Percentiles rank a stretch among this genome's conserved stretches.
Evolutionary conservation across 2,113 vertebrate species (phyloP).

Genomic region (Meleagris gallopavo): DNA sequence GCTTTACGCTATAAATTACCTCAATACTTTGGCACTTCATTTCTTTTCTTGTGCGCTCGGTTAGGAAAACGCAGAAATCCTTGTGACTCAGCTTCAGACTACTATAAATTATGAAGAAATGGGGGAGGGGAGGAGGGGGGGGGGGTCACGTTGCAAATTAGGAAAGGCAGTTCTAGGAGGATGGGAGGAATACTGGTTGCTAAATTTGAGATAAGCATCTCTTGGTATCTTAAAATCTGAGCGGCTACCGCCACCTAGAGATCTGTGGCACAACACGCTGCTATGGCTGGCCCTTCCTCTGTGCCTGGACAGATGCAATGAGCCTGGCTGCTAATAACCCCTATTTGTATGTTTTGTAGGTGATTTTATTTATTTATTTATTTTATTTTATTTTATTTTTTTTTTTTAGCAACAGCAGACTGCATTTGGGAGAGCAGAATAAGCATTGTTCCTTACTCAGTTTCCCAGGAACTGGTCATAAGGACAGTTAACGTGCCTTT

Average conservation of each 20-base stretch:
- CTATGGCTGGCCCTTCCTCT: background rate
- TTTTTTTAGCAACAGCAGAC: background rate
- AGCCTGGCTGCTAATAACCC: background rate
- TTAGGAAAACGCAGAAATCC: constrained; percentile 54
- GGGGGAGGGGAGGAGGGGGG: constrained; percentile 42
- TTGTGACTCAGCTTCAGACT: constrained; percentile 62
- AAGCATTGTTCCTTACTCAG: background rate
- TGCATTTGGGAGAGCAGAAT: background rate
- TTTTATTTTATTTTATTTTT: too few species aligned
- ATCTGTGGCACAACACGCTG: background rate
- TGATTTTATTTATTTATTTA: background rate
- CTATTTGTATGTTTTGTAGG: background rate
- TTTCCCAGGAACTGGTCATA: background rate
- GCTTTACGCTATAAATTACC: constrained; percentile 71
- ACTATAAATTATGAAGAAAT: constrained; percentile 70
- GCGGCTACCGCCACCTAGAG: constrained; percentile 74
- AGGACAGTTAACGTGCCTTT: background rate
- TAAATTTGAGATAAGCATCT: constrained; percentile 48
- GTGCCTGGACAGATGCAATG: background rate
- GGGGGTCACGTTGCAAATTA: constrained; percentile 56
- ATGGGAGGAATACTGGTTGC: constrained; percentile 37
- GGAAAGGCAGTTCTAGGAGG: constrained; percentile 54
- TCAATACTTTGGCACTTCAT: constrained; percentile 47
- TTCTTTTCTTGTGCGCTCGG: constrained; percentile 58
- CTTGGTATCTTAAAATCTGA: constrained; percentile 54